Conservation (phyloP, 2,113 vertebrate species). For the Semnornis frantzii region DNA sequence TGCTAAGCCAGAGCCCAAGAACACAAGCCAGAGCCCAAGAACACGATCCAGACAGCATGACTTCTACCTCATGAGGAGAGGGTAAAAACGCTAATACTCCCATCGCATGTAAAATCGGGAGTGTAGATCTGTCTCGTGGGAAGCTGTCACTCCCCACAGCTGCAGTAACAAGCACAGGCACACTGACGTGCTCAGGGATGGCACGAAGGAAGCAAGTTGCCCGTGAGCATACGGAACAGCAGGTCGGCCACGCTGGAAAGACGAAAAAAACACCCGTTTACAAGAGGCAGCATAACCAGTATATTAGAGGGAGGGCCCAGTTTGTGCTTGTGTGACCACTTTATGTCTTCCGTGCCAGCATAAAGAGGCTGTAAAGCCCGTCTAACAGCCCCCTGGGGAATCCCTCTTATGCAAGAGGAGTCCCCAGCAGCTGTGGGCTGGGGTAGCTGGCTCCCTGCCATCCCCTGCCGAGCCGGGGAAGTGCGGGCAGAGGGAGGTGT, state of each 20-base stretch:
- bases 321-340: background rate
- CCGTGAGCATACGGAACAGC: background rate
- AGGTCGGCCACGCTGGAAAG: background rate
- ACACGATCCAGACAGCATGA: background rate
- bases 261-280: background rate
- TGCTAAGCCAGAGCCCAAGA: background rate
- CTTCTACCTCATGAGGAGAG: background rate
- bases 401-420: constrained; percentile 33
- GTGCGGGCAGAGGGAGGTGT: constrained; percentile 48
- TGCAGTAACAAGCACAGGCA: background rate
- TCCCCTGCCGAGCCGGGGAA: constrained; percentile 11
- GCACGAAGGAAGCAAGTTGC: background rate
- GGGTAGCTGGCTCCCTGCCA: constrained; percentile 48
- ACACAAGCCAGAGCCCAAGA: background rate
- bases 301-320: background rate
- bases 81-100: background rate
- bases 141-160: background rate
- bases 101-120: background rate
- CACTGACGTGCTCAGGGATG: background rate
- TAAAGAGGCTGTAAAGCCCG: background rate
- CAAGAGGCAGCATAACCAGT: background rate
- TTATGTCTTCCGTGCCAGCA: background rate
- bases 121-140: accelerated
- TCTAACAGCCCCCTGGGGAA: constrained; percentile 12
- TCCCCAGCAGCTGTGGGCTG: constrained; percentile 50